phyloP scores from a whole-genome alignment of 2,113 vertebrate genomes.

The Nicator chloris region DNA sequence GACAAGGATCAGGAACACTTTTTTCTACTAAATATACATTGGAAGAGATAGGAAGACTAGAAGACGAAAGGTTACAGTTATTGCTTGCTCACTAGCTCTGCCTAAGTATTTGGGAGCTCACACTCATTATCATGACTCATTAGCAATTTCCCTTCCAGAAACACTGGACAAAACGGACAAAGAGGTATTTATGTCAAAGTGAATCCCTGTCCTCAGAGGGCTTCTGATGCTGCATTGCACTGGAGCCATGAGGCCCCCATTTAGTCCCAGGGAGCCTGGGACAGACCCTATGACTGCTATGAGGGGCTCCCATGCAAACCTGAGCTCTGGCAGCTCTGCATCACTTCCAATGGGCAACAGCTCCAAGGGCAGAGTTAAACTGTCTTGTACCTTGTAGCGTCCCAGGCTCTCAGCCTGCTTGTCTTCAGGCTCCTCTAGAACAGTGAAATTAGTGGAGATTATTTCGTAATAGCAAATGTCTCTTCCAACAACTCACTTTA shows the following conservation, averaged over 20 bases:
- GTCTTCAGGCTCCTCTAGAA: neutral
- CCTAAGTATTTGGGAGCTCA: neutral
- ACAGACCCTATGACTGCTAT: neutral
- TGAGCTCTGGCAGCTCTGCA: neutral
- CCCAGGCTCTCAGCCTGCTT: neutral
- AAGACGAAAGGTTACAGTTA: neutral
- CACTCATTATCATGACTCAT: neutral
- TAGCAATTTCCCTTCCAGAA: neutral
- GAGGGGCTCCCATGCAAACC: neutral
- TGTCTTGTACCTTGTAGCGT: fast-evolving
- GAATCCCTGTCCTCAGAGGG: neutral
- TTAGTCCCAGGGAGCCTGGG: neutral
- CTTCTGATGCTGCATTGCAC: fast-evolving
- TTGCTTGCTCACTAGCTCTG: neutral
- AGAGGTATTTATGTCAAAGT: neutral
- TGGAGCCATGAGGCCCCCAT: fast-evolving
- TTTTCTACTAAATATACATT: neutral
- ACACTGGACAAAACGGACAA: neutral
- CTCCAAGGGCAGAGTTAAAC: neutral
- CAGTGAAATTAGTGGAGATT: neutral
- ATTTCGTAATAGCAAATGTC: neutral
- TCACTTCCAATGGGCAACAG: neutral
- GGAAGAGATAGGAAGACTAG: neutral
- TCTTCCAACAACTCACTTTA: neutral
- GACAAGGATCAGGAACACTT: neutral